Evolutionary conservation across 2,888 invertebrate species (phyloP).

Genomic region (Rhyacophila evoluta): DNA sequence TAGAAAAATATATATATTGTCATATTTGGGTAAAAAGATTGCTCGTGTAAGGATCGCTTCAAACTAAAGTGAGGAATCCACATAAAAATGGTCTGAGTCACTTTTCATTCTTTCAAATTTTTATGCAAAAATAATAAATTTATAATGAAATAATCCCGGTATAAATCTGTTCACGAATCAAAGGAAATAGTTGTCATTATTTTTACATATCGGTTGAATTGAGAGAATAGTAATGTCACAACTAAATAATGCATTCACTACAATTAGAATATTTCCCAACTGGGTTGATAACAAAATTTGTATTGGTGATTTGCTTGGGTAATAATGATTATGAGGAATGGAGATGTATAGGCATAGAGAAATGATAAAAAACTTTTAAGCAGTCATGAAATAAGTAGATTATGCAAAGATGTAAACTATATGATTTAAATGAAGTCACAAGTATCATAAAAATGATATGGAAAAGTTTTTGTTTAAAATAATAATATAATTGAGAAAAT

Average conservation of each 20-base stretch:
- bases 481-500: not conserved
- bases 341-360: not conserved
- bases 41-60: constrained; percentile 5
- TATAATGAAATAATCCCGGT: not conserved
- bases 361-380: not conserved
- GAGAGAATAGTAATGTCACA: not conserved
- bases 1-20: constrained; percentile 17
- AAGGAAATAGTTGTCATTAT: not conserved
- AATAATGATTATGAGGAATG: not conserved
- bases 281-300: constrained; percentile 32
- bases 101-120: constrained; percentile 51
- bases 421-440: not conserved
- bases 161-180: not conserved
- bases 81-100: constrained; percentile 41
- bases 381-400: not conserved
- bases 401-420: not conserved
- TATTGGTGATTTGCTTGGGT: not conserved
- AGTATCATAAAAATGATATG: constrained; percentile 15
- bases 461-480: not conserved
- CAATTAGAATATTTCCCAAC: constrained; percentile 49
- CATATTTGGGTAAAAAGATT: constrained; percentile 16
- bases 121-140: constrained; percentile 36
- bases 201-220: not conserved
- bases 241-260: constrained; percentile 31
- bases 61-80: constrained; percentile 34